Base-by-base conservation (phyloP, 2,113 vertebrate species). In the Istiophorus platypterus region DNA sequence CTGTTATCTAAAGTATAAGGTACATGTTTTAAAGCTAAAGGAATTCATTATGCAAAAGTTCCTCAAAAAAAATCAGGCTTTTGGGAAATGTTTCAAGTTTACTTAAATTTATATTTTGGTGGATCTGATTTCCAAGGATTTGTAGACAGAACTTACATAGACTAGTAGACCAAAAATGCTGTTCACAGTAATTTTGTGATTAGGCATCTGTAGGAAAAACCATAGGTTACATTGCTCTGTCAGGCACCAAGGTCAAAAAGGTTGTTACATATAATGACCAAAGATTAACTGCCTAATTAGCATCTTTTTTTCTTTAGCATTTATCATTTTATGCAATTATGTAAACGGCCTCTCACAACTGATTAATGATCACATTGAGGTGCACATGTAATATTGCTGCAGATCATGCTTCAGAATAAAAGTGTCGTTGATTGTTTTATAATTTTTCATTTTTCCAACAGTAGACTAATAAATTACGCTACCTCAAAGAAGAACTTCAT, bases 211-310 rank as follows among this genome's bases (percentile, higher is more conserved):
- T 34, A 31, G 52, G 37, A 37, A n/a, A 61, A 39, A 0, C 22
- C 7, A 22, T 51, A 22, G 7, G 20, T 49, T 54, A 54, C 22
- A 61, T 51, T 57, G 49, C 65, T 31, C 14, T 67, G 31, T 72
- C 45, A 37, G 59, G 8, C 5, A 1, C 7, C 67, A 63, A 76
- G 69, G 77, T 78, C 56, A 72, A 39, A 63, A 76, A 78, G 17
- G 12, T 58, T 47, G 7, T 41, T 41, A 15, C 10, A 57, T 51
- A 54, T 58, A 14, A 72, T 75, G 4, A 54, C 42, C 49, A 79
- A 7, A 20, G 54, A 39, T 70, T 56, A 73, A 69, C 5, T 59
- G 24, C 24, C 39, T 75, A 41, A 65, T 80, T 56, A 37, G 2
- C 13, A 5, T 45, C 15, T 39, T 78, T 29, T 20, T 39, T 78